phyloP scores from a whole-genome alignment of 2,113 vertebrate genomes.

The Megaptera novaeangliae region DNA sequence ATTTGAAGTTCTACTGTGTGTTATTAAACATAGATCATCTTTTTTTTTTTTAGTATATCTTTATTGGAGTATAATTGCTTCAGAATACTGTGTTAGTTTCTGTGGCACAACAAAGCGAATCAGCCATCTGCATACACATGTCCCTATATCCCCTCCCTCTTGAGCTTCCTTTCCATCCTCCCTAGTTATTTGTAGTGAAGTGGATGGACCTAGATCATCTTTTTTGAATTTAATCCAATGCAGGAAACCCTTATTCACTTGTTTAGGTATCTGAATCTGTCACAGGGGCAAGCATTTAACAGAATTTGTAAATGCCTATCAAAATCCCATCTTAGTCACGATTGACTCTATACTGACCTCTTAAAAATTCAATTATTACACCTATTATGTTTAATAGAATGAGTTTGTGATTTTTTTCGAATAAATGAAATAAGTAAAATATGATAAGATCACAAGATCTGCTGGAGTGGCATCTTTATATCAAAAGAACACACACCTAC shows the following conservation, averaged over 20 bases:
- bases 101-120: too few species aligned
- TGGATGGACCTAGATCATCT: neutral
- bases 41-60: neutral
- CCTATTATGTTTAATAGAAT: neutral
- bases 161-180: too few species aligned
- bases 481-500: neutral
- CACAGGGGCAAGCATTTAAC: neutral
- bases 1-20: neutral
- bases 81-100: too few species aligned
- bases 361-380: neutral
- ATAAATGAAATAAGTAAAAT: neutral
- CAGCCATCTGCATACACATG: too few species aligned
- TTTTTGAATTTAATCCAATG: neutral
- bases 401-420: neutral
- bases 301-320: neutral
- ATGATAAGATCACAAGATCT: neutral
- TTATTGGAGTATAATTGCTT: too few species aligned
- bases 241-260: neutral
- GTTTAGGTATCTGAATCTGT: neutral
- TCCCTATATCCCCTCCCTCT: too few species aligned
- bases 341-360: neutral
- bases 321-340: neutral
- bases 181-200: too few species aligned
- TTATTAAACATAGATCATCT: neutral
- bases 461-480: neutral